Conservation (phyloP, 2,797 vertebrate genomes). For the Argya squamiceps region DNA sequence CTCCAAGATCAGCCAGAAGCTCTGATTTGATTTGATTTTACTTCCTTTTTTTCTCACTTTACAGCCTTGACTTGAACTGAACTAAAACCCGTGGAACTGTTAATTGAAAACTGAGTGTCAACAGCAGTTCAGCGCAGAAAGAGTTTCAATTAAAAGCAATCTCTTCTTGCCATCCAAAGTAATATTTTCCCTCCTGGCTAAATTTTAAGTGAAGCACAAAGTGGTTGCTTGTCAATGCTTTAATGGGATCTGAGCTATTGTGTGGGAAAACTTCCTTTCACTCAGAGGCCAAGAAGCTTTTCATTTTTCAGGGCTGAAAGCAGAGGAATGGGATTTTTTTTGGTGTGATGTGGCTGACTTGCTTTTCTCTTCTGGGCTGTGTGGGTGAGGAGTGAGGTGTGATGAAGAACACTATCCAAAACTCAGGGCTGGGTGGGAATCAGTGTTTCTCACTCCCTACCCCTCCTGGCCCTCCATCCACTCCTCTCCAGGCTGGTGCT, state of each 20-base stretch:
- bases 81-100: slow-evolving; percentile 8
- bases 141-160: slow-evolving; percentile 48
- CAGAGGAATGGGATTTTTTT: neutral
- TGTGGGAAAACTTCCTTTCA: slow-evolving; percentile 46
- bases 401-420: neutral
- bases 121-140: neutral
- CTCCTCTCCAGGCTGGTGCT: neutral
- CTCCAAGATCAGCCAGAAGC: neutral
- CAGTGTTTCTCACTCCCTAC: neutral
- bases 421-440: neutral
- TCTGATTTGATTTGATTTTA: neutral
- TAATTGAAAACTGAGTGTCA: slow-evolving; percentile 47
- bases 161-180: neutral
- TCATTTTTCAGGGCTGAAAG: neutral
- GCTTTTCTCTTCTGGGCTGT: neutral
- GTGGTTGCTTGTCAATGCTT: slow-evolving; percentile 36
- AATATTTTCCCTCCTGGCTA: slow-evolving; percentile 52
- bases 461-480: neutral
- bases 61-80: neutral
- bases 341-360: neutral
- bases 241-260: slow-evolving; percentile 48
- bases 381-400: neutral
- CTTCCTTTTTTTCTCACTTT: neutral
- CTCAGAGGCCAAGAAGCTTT: slow-evolving; percentile 12
- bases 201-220: slow-evolving; percentile 55